Percentiles rank a stretch among this genome's conserved stretches.
phyloP scores from a whole-genome alignment of 2,888 invertebrate species.

The Brachynemurus nebulosus region DNA sequence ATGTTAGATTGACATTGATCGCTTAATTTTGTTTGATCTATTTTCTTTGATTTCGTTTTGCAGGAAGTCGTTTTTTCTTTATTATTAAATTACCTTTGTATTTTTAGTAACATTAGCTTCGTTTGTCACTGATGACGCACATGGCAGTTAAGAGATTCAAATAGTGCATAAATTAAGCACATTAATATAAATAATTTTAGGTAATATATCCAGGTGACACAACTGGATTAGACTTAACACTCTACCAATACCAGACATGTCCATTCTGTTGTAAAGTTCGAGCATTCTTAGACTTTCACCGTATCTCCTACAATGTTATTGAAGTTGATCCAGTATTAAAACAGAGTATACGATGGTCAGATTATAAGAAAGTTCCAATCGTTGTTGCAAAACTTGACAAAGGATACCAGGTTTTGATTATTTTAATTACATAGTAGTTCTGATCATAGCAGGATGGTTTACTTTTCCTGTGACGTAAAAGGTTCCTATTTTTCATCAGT shows the following conservation, averaged over 20 bases:
- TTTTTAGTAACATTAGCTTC: too few relatives aligned
- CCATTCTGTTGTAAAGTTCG: slow-evolving; percentile 95
- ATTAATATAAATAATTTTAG: too few relatives aligned
- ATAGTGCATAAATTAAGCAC: too few relatives aligned
- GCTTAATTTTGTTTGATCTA: too few relatives aligned
- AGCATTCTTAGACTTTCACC: slow-evolving; percentile 80
- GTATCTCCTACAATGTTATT: slow-evolving; percentile 87
- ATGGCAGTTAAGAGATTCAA: too few relatives aligned
- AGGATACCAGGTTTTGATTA: slow-evolving; percentile 51
- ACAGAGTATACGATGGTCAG: slow-evolving; percentile 84
- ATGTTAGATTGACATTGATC: too few relatives aligned
- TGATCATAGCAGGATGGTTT: too few relatives aligned
- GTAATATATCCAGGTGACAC: slow-evolving; percentile 48
- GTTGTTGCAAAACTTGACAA: slow-evolving; percentile 58
- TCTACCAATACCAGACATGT: slow-evolving; percentile 96
- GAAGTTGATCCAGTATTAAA: slow-evolving; percentile 94
- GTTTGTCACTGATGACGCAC: too few relatives aligned
- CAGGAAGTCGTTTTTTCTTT: too few relatives aligned
- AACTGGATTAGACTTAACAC: slow-evolving; percentile 59
- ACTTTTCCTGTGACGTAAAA: not conserved
- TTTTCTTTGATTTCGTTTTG: too few relatives aligned
- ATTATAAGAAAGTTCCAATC: slow-evolving; percentile 91
- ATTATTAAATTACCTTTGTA: too few relatives aligned
- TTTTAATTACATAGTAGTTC: too few relatives aligned
- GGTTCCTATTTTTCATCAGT: not conserved